Conservation (phyloP, 1,140 invertebrate species). For the Drosophila suzukii region DNA sequence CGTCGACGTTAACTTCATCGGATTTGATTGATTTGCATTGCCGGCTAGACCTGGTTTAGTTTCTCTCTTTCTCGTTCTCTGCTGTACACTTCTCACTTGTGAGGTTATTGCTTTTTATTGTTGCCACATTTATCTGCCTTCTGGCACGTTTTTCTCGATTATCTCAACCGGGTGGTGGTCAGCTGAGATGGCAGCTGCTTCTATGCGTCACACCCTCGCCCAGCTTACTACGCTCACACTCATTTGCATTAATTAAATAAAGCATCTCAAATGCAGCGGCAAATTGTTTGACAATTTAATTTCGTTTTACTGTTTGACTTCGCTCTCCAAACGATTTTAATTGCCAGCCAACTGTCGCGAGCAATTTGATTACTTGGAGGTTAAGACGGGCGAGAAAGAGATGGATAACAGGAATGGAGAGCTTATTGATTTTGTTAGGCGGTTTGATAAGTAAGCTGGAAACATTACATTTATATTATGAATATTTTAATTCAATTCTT, state of each 20-base stretch:
- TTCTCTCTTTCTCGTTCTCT: conserved; percentile 21
- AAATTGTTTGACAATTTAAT: conserved; percentile 75
- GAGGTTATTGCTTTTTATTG: conserved; percentile 27
- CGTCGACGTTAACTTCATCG: conserved; percentile 18
- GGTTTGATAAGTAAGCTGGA: not conserved
- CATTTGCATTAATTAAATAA: conserved; percentile 77
- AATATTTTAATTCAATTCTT: too few relatives aligned
- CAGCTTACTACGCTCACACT: conserved; percentile 30
- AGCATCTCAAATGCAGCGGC: conserved; percentile 63
- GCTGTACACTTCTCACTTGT: conserved; percentile 8
- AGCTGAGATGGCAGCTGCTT: conserved; percentile 41
- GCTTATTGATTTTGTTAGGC: not conserved
- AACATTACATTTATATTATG: too few relatives aligned
- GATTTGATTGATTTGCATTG: conserved; percentile 70
- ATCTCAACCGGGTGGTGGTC: conserved; percentile 48
- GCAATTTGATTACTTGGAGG: conserved; percentile 33
- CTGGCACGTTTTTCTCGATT: conserved; percentile 52
- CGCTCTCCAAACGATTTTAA: conserved; percentile 66
- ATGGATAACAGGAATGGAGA: not conserved
- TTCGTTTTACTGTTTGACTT: conserved; percentile 59
- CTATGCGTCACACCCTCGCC: conserved; percentile 39
- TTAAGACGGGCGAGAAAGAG: conserved; percentile 8
- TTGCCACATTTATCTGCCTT: conserved; percentile 43
- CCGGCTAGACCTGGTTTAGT: conserved; percentile 59
- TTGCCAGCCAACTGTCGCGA: conserved; percentile 39